Percentiles rank a stretch among this genome's conserved stretches.
Conservation (phyloP, 2,888 invertebrate genomes). For the Aporophyla nigra region DNA sequence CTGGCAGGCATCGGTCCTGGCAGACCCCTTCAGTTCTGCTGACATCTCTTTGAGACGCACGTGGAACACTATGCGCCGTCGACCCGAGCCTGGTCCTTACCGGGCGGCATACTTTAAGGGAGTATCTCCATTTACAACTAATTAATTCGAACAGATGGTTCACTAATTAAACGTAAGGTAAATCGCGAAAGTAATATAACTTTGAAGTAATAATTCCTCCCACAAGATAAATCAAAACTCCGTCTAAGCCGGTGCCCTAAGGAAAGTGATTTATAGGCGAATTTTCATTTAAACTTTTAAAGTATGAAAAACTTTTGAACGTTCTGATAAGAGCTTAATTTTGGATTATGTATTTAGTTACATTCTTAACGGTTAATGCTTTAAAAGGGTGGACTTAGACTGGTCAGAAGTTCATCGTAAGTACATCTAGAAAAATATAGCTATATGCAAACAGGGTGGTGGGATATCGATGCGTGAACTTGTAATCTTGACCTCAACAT, state of each 20-base stretch:
- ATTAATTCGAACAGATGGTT: slow-evolving; percentile 29
- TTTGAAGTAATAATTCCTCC: slow-evolving; percentile 42
- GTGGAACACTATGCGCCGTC: too few species aligned
- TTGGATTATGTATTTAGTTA: slow-evolving; percentile 22
- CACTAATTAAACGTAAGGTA: slow-evolving; percentile 15
- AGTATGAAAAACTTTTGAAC: slow-evolving; percentile 39
- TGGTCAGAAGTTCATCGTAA: not conserved
- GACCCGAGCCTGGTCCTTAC: too few species aligned
- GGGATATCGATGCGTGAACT: too few species aligned
- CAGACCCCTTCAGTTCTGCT: too few species aligned
- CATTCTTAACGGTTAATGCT: not conserved
- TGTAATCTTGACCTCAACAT: too few species aligned
- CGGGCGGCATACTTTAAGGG: not conserved
- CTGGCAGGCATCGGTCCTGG: too few species aligned
- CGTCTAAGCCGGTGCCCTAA: slow-evolving; percentile 14
- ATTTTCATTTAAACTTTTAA: slow-evolving; percentile 60
- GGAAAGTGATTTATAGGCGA: slow-evolving; percentile 62
- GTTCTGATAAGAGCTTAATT: slow-evolving; percentile 19
- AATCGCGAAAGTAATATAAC: slow-evolving; percentile 35
- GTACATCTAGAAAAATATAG: too few species aligned
- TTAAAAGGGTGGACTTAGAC: not conserved
- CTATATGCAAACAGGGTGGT: too few species aligned
- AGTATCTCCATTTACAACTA: slow-evolving; percentile 21
- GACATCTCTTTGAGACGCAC: too few species aligned
- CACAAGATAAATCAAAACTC: slow-evolving; percentile 59